Conservation (phyloP, 2,797 vertebrate genomes). For the Siniperca undulata region DNA sequence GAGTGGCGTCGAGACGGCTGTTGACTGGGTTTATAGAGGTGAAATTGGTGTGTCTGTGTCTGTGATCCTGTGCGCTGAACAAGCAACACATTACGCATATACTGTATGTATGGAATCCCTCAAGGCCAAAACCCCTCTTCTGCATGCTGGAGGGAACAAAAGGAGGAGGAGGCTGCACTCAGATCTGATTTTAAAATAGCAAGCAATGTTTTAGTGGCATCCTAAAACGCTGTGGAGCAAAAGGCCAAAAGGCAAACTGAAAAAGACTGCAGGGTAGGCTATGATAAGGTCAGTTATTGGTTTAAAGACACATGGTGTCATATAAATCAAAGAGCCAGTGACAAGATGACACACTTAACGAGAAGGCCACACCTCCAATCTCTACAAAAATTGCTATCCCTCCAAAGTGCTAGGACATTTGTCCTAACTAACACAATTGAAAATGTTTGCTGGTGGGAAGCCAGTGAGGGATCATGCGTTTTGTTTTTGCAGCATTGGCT, state of each 20-base stretch:
- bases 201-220: conserved; percentile 80
- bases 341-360: conserved; percentile 24
- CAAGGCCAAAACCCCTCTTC: conserved; percentile 74
- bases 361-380: conserved; percentile 22
- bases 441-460: conserved; percentile 22
- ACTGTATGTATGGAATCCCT: conserved; percentile 54
- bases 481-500: not conserved
- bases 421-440: conserved; percentile 1
- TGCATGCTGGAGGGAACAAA: conserved; percentile 55
- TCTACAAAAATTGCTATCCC: not conserved
- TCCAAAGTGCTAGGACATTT: conserved; percentile 4
- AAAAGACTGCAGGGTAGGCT: conserved; percentile 28
- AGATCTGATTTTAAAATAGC: conserved; percentile 79
- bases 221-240: conserved; percentile 53
- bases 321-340: conserved; percentile 59
- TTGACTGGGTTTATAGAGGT: conserved; percentile 59
- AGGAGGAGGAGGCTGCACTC: conserved; percentile 45
- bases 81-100: conserved; percentile 61
- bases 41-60: conserved; percentile 35
- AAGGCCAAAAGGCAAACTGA: conserved; percentile 58
- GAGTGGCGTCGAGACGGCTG: conserved; percentile 55
- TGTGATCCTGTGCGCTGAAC: conserved; percentile 27
- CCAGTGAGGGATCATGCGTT: conserved; percentile 9
- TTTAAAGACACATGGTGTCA: conserved; percentile 37
- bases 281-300: conserved; percentile 41